Evolutionary conservation across 2,113 vertebrate species (phyloP).

Genomic region (Rhadina sibilatrix): DNA sequence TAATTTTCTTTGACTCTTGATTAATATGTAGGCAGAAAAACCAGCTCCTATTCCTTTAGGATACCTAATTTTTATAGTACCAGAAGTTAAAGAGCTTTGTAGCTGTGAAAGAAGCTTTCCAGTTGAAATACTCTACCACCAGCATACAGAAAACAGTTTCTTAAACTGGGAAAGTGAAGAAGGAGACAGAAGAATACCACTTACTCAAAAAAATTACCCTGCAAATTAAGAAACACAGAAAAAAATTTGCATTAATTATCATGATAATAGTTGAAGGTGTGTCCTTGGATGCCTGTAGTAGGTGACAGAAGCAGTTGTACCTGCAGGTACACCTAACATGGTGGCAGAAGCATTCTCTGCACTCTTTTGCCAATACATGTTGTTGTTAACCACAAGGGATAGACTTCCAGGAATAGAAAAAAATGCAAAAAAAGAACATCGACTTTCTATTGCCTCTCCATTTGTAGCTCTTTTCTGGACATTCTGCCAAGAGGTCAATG

Average conservation of each 20-base stretch:
- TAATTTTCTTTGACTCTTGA: neutral
- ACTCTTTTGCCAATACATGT: neutral
- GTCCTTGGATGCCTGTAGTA: neutral
- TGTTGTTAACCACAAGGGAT: neutral
- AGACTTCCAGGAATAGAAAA: neutral
- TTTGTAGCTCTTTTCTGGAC: neutral
- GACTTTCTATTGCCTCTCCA: neutral
- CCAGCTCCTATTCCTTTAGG: neutral
- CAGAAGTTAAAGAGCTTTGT: neutral
- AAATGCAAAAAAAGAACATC: neutral
- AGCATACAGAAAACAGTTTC: neutral
- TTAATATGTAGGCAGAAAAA: neutral
- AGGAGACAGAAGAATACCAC: neutral
- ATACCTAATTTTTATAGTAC: neutral
- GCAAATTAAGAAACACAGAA: neutral
- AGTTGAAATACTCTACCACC: neutral
- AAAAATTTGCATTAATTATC: neutral
- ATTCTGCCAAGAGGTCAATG: neutral
- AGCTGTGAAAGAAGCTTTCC: neutral
- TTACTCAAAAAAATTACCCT: neutral
- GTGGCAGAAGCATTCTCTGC: neutral
- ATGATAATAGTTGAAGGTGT: neutral
- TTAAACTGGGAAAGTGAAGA: neutral
- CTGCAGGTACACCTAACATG: accelerated
- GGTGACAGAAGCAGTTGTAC: neutral